Evolutionary conservation across 1,140 invertebrate species (phyloP).

Genomic region (Hyles euphorbiae): DNA sequence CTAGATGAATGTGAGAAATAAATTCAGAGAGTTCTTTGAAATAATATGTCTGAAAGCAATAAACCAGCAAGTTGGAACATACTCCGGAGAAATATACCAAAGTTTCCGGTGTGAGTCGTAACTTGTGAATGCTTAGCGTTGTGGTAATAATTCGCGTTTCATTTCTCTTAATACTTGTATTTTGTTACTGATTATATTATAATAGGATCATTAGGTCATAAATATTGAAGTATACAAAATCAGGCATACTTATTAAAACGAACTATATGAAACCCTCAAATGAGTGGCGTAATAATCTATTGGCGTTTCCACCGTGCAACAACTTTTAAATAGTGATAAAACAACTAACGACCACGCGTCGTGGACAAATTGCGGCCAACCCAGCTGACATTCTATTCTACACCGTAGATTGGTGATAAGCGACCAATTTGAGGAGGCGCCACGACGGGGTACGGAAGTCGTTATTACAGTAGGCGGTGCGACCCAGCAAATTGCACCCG

Average conservation of each 20-base stretch:
- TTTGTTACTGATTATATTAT: too few relatives aligned
- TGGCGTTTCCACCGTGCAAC: too few relatives aligned
- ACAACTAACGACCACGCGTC: slow-evolving; percentile 37
- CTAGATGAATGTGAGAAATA: slow-evolving; percentile 46
- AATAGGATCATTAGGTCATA: too few relatives aligned
- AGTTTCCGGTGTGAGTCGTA: slow-evolving; percentile 51
- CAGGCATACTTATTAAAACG: too few relatives aligned
- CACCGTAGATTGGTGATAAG: slow-evolving; percentile 72
- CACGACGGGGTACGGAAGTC: slow-evolving; percentile 71
- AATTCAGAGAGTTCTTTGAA: slow-evolving; percentile 60
- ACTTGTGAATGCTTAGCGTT: slow-evolving; percentile 34
- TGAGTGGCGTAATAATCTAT: too few relatives aligned
- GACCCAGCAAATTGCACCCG: slow-evolving; percentile 63
- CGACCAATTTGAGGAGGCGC: slow-evolving; percentile 73
- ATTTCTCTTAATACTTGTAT: neutral
- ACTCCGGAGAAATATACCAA: slow-evolving; percentile 50
- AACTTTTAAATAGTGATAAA: too few relatives aligned
- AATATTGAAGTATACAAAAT: too few relatives aligned
- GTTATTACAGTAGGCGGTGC: slow-evolving; percentile 73
- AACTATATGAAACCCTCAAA: too few relatives aligned
- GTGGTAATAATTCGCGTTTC: slow-evolving; percentile 27
- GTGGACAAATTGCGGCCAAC: slow-evolving; percentile 66
- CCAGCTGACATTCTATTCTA: slow-evolving; percentile 63
- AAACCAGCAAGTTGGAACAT: slow-evolving; percentile 62
- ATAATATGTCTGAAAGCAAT: slow-evolving; percentile 62